Conservation (phyloP, 2,113 vertebrate genomes). For the Alosa alosa region DNA sequence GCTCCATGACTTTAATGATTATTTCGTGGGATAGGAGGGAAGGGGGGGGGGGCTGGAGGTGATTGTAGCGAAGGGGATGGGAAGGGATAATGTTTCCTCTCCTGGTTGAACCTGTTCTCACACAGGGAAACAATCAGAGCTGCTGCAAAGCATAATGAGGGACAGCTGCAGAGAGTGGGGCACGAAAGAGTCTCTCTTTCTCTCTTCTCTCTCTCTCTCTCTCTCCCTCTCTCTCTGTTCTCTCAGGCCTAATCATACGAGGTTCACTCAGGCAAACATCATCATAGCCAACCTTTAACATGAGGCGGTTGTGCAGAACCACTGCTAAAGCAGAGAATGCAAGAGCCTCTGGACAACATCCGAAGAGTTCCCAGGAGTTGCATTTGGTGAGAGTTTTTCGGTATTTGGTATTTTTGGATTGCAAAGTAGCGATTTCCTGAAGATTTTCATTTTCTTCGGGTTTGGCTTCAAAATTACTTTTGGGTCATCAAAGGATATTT, state of each 20-base stretch:
- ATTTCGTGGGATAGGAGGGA: slow-evolving; percentile 48
- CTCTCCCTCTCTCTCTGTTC: not conserved
- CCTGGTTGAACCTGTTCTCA: slow-evolving; percentile 83
- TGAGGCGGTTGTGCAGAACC: not conserved
- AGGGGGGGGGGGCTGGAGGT: slow-evolving; percentile 56
- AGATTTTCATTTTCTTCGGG: not conserved
- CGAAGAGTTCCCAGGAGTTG: not conserved
- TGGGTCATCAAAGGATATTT: slow-evolving; percentile 43
- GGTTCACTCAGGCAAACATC: not conserved
- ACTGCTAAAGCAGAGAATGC: not conserved
- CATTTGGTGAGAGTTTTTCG: not conserved
- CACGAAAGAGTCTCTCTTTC: slow-evolving; percentile 22
- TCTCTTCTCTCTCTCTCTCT: not conserved
- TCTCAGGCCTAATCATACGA: not conserved
- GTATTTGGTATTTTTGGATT: not conserved
- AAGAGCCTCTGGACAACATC: not conserved
- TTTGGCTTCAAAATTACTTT: not conserved
- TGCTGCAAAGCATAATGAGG: slow-evolving; percentile 78
- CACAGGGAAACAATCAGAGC: slow-evolving; percentile 72
- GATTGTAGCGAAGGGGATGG: not conserved
- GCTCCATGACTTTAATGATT: slow-evolving; percentile 34
- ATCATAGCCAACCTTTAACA: not conserved
- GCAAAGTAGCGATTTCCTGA: not conserved
- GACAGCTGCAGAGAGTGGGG: slow-evolving; percentile 75
- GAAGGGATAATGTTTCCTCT: slow-evolving; percentile 75